Conservation (phyloP, 1,140 invertebrate species). For the Agraylea sexmaculata region DNA sequence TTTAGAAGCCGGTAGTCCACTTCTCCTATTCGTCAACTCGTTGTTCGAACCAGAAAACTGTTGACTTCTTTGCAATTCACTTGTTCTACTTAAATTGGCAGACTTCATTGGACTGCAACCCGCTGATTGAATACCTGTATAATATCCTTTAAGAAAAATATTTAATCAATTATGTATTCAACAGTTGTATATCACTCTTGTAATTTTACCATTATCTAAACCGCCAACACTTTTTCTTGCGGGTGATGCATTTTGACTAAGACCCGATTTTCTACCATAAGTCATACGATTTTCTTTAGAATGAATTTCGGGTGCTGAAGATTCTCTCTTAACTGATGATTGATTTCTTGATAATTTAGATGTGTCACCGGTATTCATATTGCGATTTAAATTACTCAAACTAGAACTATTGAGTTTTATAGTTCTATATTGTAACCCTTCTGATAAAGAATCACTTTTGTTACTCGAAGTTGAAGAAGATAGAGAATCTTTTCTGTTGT, state of each 20-base stretch:
- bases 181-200: background rate
- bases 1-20: conserved; percentile 34
- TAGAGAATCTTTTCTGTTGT: conserved; percentile 7
- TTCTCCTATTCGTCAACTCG: conserved; percentile 21
- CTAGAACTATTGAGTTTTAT: conserved; percentile 9
- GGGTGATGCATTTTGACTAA: conserved; percentile 5
- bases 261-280: conserved; percentile 5
- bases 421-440: conserved; percentile 9
- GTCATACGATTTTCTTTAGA: background rate
- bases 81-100: background rate
- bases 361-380: background rate
- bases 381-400: conserved; percentile 11
- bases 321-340: conserved; percentile 15
- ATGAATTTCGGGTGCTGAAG: conserved; percentile 18
- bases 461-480: conserved; percentile 10
- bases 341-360: conserved; percentile 8
- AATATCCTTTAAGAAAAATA: conserved; percentile 11
- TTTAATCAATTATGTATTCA: background rate
- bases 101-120: conserved; percentile 15
- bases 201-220: conserved; percentile 13
- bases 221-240: conserved; percentile 4
- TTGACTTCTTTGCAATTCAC: conserved; percentile 1
- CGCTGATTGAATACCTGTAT: conserved; percentile 10
- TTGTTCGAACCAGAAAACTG: conserved; percentile 13
- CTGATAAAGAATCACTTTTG: conserved; percentile 9